Conservation (phyloP, 2,113 vertebrate species). For the Apodemus sylvaticus region DNA sequence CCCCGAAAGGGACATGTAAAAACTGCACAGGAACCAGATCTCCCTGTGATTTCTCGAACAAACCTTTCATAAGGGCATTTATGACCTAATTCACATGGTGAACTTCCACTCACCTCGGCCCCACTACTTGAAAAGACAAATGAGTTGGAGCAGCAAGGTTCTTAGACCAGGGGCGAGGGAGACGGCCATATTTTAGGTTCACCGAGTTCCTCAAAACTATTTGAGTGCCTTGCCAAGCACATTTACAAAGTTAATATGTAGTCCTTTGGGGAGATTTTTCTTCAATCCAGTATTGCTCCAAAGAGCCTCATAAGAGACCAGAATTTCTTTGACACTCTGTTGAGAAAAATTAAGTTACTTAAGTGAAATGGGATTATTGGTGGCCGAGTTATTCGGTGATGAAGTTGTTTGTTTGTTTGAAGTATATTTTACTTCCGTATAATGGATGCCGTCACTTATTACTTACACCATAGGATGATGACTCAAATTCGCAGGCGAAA, state of each 20-base stretch:
- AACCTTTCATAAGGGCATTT: not conserved
- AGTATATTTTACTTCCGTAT: not conserved
- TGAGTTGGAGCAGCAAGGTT: slow-evolving; percentile 14
- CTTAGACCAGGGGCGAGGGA: slow-evolving; percentile 36
- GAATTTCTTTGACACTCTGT: slow-evolving; percentile 21
- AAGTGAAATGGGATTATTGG: not conserved
- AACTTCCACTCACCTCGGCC: slow-evolving; percentile 55
- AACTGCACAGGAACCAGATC: not conserved
- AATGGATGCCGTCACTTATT: not conserved
- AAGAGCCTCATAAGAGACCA: slow-evolving; percentile 30
- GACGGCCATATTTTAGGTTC: slow-evolving; percentile 52
- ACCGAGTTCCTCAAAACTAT: slow-evolving; percentile 74
- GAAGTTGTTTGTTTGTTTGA: not conserved
- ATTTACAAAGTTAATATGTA: slow-evolving; percentile 69
- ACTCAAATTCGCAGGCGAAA: not conserved
- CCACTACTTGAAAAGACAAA: slow-evolving; percentile 39
- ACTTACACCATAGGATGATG: not conserved
- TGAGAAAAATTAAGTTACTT: slow-evolving; percentile 56
- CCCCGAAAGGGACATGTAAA: not conserved
- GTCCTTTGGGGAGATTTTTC: slow-evolving; percentile 68
- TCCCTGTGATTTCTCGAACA: not conserved
- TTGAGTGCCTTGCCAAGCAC: slow-evolving; percentile 72
- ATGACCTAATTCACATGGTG: slow-evolving; percentile 5
- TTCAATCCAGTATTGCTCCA: slow-evolving; percentile 53
- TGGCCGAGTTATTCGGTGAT: not conserved